Conservation (phyloP, 2,113 vertebrate species). For the Prochilodus magdalenae region DNA sequence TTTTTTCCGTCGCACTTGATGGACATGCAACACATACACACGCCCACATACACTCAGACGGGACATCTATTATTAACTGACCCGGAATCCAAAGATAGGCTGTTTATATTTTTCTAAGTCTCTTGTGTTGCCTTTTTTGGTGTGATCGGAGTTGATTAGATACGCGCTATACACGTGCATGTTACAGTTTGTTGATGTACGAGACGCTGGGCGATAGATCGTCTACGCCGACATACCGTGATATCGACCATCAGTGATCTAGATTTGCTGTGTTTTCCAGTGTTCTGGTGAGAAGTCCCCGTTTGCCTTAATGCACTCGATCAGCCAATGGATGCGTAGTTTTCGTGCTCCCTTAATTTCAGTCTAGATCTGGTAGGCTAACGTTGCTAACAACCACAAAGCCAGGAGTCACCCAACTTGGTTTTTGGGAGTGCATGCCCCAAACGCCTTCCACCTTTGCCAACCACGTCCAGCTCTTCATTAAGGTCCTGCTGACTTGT, state of each 20-base stretch:
- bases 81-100: conserved; percentile 65
- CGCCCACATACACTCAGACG: conserved; percentile 30
- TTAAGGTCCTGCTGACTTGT: too few relatives aligned
- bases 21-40: conserved; percentile 31
- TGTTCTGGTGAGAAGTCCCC: too few relatives aligned
- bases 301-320: too few relatives aligned
- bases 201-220: background rate
- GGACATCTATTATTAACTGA: conserved; percentile 68
- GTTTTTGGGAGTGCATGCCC: too few relatives aligned
- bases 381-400: too few relatives aligned
- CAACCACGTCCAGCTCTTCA: too few relatives aligned
- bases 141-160: conserved; percentile 46
- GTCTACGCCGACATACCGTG: background rate
- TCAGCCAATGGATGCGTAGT: too few relatives aligned
- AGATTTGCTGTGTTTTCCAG: background rate
- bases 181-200: background rate
- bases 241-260: background rate
- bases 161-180: conserved; percentile 1
- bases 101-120: conserved; percentile 63
- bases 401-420: too few relatives aligned
- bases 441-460: too few relatives aligned
- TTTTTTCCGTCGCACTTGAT: conserved; percentile 16
- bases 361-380: too few relatives aligned
- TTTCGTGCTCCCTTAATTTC: too few relatives aligned
- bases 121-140: conserved; percentile 52